Conservation (phyloP, 64 coral and sea anemone species). For the Montipora foliosa region DNA sequence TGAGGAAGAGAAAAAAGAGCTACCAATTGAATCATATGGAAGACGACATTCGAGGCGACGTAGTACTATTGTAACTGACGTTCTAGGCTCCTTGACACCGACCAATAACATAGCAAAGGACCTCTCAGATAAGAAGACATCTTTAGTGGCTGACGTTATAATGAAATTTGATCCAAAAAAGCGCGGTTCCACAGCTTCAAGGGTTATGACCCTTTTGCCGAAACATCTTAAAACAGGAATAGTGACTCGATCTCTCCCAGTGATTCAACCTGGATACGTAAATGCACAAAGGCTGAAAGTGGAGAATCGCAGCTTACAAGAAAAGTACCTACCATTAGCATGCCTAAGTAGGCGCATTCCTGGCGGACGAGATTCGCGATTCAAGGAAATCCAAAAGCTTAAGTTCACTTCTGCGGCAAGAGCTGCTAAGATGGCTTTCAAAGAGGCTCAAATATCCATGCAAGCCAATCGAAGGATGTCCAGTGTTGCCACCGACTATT, state of each 20-base stretch:
- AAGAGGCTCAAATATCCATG: slow-evolving; percentile 50
- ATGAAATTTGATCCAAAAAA: slow-evolving; percentile 19
- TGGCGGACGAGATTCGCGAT: neutral
- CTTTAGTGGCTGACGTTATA: slow-evolving; percentile 58
- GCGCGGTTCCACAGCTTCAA: neutral
- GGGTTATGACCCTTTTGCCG: neutral
- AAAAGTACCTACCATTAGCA: neutral
- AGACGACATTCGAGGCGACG: neutral
- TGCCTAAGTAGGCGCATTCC: neutral
- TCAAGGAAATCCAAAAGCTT: slow-evolving; percentile 48
- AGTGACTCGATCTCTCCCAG: neutral
- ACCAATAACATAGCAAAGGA: neutral
- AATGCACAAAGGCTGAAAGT: neutral
- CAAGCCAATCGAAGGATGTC: slow-evolving; percentile 28
- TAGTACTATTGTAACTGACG: slow-evolving; percentile 64
- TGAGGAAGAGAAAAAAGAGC: slow-evolving; percentile 42
- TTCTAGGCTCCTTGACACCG: slow-evolving; percentile 12
- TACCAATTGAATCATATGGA: neutral
- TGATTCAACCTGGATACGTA: neutral
- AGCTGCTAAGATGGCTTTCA: slow-evolving; percentile 70
- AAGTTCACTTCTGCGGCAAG: slow-evolving; percentile 68
- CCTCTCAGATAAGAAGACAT: slow-evolving; percentile 7
- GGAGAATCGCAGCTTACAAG: neutral
- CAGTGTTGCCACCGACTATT: neutral
- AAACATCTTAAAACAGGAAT: neutral